phyloP scores from a whole-genome alignment of 2,113 vertebrate species.

The Oryzias woworae region DNA sequence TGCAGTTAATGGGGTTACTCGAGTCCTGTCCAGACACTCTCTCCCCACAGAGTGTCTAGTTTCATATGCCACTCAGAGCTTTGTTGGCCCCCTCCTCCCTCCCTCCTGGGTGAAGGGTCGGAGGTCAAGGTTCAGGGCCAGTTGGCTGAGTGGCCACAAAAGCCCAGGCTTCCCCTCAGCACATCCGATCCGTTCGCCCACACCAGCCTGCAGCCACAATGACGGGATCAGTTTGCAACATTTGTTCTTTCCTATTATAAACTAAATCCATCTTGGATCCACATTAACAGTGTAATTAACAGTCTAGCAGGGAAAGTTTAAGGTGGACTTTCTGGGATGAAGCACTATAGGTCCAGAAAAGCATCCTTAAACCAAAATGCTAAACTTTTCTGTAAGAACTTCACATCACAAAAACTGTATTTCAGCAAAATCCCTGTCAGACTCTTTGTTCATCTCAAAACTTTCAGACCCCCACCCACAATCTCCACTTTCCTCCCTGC shows the following conservation, averaged over 20 bases:
- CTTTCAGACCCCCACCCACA: constrained; percentile 64
- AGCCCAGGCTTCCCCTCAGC: constrained; percentile 69
- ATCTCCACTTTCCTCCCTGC: constrained; percentile 58
- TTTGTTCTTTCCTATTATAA: constrained; percentile 60
- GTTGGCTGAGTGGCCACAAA: constrained; percentile 79
- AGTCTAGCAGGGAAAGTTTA: neutral
- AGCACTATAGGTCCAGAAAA: neutral
- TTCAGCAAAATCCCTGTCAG: constrained; percentile 25
- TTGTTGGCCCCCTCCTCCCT: constrained; percentile 72
- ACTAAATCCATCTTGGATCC: constrained; percentile 45
- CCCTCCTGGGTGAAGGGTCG: constrained; percentile 74
- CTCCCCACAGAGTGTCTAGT: constrained; percentile 75
- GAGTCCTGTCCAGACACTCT: constrained; percentile 78
- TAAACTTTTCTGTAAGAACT: neutral
- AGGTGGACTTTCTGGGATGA: no score
- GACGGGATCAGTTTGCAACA: constrained; percentile 62
- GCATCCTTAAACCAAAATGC: neutral
- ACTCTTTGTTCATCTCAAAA: constrained; percentile 70
- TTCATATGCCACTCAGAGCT: constrained; percentile 81
- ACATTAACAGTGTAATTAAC: constrained; percentile 41
- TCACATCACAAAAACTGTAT: constrained; percentile 7
- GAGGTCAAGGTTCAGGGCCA: constrained; percentile 79
- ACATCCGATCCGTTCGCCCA: constrained; percentile 71
- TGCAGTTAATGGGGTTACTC: constrained; percentile 78
- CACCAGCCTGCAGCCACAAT: constrained; percentile 59